Evolutionary conservation across 2,888 invertebrate species (phyloP), one percentile per base, ranked within the genome.

Genomic region (Agonopterix heracliana): DNA sequence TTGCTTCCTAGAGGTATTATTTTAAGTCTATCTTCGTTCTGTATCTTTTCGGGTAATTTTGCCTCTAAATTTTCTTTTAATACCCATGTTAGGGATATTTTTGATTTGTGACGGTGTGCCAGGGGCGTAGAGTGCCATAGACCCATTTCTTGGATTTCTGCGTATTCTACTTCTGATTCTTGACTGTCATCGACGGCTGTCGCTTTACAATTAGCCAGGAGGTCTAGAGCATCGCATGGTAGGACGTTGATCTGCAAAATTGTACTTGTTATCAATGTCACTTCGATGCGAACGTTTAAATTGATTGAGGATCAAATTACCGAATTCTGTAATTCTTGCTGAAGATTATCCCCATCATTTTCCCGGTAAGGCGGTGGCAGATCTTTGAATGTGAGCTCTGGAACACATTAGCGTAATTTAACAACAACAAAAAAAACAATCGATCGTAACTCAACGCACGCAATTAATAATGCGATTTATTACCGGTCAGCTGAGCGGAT

Each of bases 1-100:
- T 77, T 69, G 13, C 46, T 68, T 26, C 26, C 26, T 26, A 26
- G 26, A 34, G 56, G 60, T 9, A 64, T 60, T 41, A 57, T 63
- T 49, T 64, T 70, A 49, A 67, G 55, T 46, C 53, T 57, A n/a
- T 72, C 71, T 14, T 73, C 71, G 11, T 57, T 60, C 52, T 69
- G 60, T 34, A 55, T 47, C 13, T 70, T 77, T 9, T 75, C 74
- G 5, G 71, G 66, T 10, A 69, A 51, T 57, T 78, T 82, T 14
- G 70, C 61, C 35, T 90, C 90, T 45, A 90, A 85, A 61, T 92
- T 91, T 57, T 92, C 92, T 66, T 92, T 91, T 41, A 94, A 81
- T 50, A 94, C 93, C 94, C 94, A 94, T 47, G 93, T 93, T 50
- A 94, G 86, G 50, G 94, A 93, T 76, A 94, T 91, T 78, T 93